Evolutionary conservation across 2,888 invertebrate genomes (phyloP).

Genomic region (Nomada lathburiana): DNA sequence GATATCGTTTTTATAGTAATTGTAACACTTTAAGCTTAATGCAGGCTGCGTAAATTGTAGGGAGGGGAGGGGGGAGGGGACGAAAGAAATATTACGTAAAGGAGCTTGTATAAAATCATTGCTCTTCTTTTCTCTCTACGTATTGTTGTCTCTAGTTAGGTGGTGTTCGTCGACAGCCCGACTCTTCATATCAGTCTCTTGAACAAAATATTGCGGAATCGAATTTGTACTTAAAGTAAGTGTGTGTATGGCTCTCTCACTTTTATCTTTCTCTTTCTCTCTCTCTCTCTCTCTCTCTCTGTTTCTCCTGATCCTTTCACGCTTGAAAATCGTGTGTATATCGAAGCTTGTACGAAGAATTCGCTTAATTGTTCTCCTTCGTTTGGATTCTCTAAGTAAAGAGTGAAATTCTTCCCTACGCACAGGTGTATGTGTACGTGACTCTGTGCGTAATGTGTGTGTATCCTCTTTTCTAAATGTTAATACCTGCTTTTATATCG

Average conservation of each 20-base stretch:
- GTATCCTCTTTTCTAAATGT: conserved; percentile 37
- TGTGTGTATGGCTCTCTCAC: conserved; percentile 12
- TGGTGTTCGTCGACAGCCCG: conserved; percentile 43
- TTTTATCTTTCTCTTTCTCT: conserved; percentile 2
- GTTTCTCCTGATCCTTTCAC: neutral
- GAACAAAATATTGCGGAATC: conserved; percentile 60
- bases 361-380: conserved; percentile 33
- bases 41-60: conserved; percentile 72
- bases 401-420: conserved; percentile 23
- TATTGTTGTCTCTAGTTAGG: conserved; percentile 71
- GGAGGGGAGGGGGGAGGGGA: conserved; percentile 22
- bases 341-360: conserved; percentile 48
- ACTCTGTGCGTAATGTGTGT: neutral
- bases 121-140: conserved; percentile 53
- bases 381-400: conserved; percentile 40
- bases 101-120: conserved; percentile 72
- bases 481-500: conserved; percentile 31
- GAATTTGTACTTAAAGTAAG: conserved; percentile 73
- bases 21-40: conserved; percentile 72
- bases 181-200: conserved; percentile 59
- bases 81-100: conserved; percentile 61
- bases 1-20: conserved; percentile 57
- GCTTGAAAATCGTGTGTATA: conserved; percentile 24
- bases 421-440: conserved; percentile 2
- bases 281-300: neutral